These are phyloP conservation scores for Steinernema hermaphroditum DNA, from an alignment of 2,888 invertebrate species.

Conservation along the genomic window DNA sequence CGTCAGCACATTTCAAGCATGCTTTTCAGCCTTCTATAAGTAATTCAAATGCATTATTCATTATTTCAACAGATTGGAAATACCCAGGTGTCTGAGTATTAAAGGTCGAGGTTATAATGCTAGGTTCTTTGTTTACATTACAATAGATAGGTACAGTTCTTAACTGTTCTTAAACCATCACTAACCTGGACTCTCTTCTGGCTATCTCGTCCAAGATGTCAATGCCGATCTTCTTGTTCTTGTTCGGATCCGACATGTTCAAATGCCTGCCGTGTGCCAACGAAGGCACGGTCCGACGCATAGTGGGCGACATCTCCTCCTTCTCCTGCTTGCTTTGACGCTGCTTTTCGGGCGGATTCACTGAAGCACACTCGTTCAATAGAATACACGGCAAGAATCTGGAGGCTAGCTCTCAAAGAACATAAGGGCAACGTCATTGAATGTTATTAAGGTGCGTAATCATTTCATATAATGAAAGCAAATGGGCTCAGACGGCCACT, in stretches of 20 bases:
- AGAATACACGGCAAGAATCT: no score
- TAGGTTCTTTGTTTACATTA: not conserved
- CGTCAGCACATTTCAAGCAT: not conserved
- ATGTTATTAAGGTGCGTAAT: no score
- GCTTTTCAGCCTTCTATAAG: no score
- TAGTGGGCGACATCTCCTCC: not conserved
- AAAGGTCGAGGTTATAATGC: not conserved
- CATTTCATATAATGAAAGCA: no score
- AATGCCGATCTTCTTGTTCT: no score
- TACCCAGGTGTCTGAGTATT: not conserved
- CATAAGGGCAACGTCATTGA: no score
- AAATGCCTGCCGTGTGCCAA: slow-evolving; percentile 10
- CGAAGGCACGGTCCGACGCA: slow-evolving; percentile 12
- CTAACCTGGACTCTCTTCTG: not conserved
- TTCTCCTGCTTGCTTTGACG: not conserved
- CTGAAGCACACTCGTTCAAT: no score
- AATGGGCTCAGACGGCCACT: no score
- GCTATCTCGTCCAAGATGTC: not conserved
- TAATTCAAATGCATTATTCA: not conserved
- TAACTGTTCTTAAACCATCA: not conserved
- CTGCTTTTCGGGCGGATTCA: not conserved
- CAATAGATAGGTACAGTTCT: not conserved
- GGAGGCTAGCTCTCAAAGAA: no score
- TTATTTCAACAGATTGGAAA: not conserved
- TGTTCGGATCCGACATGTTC: not conserved